phyloP scores from a whole-genome alignment of 2,113 vertebrate species.

The Ochotona curzoniae region DNA sequence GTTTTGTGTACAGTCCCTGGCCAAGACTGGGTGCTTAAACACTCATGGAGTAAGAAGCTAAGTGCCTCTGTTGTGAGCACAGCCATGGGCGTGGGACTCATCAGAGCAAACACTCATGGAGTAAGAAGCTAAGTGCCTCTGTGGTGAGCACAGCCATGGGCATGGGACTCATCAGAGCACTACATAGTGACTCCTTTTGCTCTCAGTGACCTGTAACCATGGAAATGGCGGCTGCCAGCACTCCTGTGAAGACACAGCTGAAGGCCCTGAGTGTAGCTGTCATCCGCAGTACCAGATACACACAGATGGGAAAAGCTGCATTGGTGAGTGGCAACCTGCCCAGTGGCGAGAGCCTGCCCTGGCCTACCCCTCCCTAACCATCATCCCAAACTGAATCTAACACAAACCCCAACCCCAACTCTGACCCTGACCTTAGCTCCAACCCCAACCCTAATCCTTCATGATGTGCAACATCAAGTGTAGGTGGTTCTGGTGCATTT shows the following conservation, averaged over 20 bases:
- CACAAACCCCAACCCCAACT: too few relatives aligned
- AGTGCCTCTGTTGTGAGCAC: background rate
- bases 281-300: slow-evolving; percentile 94
- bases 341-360: background rate
- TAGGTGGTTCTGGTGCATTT: background rate
- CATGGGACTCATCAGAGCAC: slow-evolving; percentile 65
- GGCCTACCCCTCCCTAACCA: too few relatives aligned
- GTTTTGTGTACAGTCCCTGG: background rate
- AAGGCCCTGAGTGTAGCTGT: slow-evolving; percentile 94
- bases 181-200: slow-evolving; percentile 60
- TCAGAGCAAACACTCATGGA: slow-evolving; percentile 52
- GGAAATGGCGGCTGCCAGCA: slow-evolving; percentile 99
- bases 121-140: background rate
- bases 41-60: background rate
- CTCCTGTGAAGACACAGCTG: slow-evolving; percentile 94
- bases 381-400: background rate
- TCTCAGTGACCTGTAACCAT: slow-evolving; percentile 96
- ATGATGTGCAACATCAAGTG: background rate
- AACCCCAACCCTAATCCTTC: background rate
- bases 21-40: background rate
- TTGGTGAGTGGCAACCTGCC: slow-evolving; percentile 88
- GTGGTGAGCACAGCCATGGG: background rate
- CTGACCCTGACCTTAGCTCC: background rate
- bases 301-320: slow-evolving; percentile 92
- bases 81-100: slow-evolving; percentile 27